A percentile compares a stretch with the other conserved stretches of the same genome.
Evolutionary conservation across 2,113 vertebrate species (phyloP).

Genomic region (Campylorhamphus procurvoides): DNA sequence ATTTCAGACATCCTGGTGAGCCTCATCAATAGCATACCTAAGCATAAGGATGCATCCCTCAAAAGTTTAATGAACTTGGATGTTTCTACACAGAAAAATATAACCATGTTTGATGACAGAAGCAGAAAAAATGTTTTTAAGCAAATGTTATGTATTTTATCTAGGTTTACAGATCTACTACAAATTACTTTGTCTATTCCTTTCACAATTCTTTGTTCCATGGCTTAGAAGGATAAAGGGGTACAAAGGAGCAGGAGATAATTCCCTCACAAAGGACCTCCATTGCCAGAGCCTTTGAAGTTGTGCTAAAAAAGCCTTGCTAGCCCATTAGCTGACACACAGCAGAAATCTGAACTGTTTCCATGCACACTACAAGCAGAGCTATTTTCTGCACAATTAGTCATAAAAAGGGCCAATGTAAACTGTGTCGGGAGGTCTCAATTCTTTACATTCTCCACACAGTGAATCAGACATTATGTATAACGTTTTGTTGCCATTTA

Average conservation of each 20-base stretch:
- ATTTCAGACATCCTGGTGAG: neutral
- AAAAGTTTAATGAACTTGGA: neutral
- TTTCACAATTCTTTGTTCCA: slow-evolving; percentile 42
- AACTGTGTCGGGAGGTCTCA: slow-evolving; percentile 74
- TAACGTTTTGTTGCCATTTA: slow-evolving; percentile 65
- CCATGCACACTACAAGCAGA: slow-evolving; percentile 65
- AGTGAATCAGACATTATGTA: slow-evolving; percentile 62
- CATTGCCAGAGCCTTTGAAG: slow-evolving; percentile 71
- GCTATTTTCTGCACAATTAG: slow-evolving; percentile 76
- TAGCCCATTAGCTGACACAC: slow-evolving; percentile 73
- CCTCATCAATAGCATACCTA: neutral
- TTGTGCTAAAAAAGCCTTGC: slow-evolving; percentile 58
- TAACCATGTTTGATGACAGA: neutral
- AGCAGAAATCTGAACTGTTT: slow-evolving; percentile 74
- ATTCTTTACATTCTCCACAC: slow-evolving; percentile 71
- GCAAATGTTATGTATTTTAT: slow-evolving; percentile 34
- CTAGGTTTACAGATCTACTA: slow-evolving; percentile 54
- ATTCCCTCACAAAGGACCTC: slow-evolving; percentile 70
- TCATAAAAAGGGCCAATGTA: slow-evolving; percentile 75
- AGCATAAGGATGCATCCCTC: neutral
- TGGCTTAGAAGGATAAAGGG: slow-evolving; percentile 53
- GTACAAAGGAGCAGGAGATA: slow-evolving; percentile 71
- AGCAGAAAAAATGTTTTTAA: slow-evolving; percentile 25
- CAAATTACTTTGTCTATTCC: slow-evolving; percentile 52
- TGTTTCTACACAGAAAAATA: slow-evolving; percentile 21